These are phyloP conservation scores for Latrodectus geometricus DNA, from an alignment of 1,140 invertebrate species.

Conservation along the genomic window DNA sequence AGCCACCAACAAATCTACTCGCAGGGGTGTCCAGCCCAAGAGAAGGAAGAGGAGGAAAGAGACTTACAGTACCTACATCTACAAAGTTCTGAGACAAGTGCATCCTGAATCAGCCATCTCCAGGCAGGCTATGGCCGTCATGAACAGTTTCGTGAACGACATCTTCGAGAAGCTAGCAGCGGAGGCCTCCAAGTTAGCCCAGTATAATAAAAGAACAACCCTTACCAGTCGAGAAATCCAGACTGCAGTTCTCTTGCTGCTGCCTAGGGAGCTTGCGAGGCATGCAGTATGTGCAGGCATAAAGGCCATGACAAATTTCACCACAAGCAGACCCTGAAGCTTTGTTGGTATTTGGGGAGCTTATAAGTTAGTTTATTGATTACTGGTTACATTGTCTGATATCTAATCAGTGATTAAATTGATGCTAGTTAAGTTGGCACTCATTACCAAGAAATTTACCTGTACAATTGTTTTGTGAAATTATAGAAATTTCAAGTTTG, in stretches of 20 bases:
- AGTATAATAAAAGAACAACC: constrained; percentile 78
- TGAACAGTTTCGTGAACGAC: constrained; percentile 72
- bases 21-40: constrained; percentile 2
- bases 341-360: too few species aligned
- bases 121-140: constrained; percentile 72
- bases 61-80: constrained; percentile 64
- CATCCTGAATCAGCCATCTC: constrained; percentile 73
- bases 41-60: constrained; percentile 70
- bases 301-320: constrained; percentile 73
- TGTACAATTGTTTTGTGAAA: too few species aligned
- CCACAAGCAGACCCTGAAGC: too few species aligned
- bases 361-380: too few species aligned
- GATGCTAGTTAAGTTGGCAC: too few species aligned
- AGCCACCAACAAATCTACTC: constrained; percentile 8
- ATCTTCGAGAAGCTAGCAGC: constrained; percentile 74
- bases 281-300: constrained; percentile 75
- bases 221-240: constrained; percentile 76
- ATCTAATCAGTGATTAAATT: too few species aligned
- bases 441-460: too few species aligned
- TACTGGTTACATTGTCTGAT: too few species aligned
- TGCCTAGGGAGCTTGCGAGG: constrained; percentile 76
- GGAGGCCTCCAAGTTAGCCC: constrained; percentile 77
- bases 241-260: constrained; percentile 74
- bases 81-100: constrained; percentile 69
- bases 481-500: too few species aligned